Evolutionary conservation across 2,113 vertebrate genomes (phyloP), one percentile per base, ranked within the genome.

Genomic region (Ceyx cyanopectus): DNA sequence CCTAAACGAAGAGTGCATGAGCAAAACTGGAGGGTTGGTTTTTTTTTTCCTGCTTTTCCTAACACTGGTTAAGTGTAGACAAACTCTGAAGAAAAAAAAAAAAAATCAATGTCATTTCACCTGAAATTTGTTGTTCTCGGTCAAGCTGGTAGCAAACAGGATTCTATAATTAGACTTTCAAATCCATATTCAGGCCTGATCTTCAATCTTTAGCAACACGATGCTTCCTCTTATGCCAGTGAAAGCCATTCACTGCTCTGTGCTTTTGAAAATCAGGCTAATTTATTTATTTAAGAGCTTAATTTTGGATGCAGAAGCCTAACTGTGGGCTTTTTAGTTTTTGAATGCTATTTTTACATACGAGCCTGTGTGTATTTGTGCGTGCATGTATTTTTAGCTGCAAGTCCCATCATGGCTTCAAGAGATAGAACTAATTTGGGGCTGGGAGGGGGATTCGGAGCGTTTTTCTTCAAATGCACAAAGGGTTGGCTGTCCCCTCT

Each of bases 281-380:
- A 95, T 96, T 94, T 95, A 91, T 94, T 96, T 96, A 93, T 89
- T 95, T 93, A 85, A 63, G 75, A 91, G 89, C 81, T 92, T 92
- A 89, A 96, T 93, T 95, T 96, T 87, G 92, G 84, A 95, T 70
- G 56, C 67, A 77, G 89, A 43, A 92, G 72, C 75, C 89, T 77
- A 92, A 91, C 56, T 79, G 74, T 3, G 34, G 60, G 26, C 10
- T 85, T 87, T 58, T 19, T 65, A 9, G 57, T 73, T 69, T 85
- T 22, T 19, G 12, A 62, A 63, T 12, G 43, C 60, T 95, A 95
- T 96, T 95, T 96, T 96, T 95, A 58, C 51, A 72, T n/a, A 61
- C 2, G 1, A 87, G 41, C 4, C 58, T 72, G 87, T 93, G n/a
- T 63, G 34, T 89, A 81, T 51, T 14, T 51, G 23, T 51, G 40